Evolutionary conservation across 2,113 vertebrate genomes (phyloP).

Genomic region (Equus quagga): DNA sequence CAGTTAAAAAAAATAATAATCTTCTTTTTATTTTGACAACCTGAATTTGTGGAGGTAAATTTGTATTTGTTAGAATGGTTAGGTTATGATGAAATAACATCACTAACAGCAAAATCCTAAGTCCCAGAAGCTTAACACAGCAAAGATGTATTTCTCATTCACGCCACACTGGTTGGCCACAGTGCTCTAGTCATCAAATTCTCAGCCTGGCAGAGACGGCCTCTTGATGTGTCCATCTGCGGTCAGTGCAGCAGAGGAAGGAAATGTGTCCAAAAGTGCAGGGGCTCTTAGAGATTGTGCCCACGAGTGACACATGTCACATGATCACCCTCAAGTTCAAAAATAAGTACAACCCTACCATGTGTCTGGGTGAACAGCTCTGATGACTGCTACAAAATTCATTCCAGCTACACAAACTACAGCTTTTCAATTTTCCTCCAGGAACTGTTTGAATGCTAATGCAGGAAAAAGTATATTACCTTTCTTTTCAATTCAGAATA

Average conservation of each 20-base stretch:
- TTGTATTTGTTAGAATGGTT: neutral
- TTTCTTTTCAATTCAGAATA: neutral
- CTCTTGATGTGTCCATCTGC: neutral
- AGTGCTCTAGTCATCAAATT: no score
- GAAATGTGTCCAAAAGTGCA: neutral
- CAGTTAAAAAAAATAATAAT: neutral
- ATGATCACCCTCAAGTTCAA: neutral
- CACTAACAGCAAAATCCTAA: neutral
- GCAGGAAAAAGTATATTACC: neutral
- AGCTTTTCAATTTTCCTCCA: neutral
- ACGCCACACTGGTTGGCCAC: neutral
- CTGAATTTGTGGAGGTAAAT: neutral
- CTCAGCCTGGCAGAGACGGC: neutral
- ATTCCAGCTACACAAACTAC: neutral
- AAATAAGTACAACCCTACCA: fast-evolving
- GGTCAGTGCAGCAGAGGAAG: neutral
- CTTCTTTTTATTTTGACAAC: neutral
- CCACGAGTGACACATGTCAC: neutral
- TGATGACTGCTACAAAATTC: neutral
- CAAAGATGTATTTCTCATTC: neutral
- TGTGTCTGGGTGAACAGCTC: neutral
- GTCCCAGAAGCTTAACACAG: neutral
- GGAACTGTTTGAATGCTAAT: neutral
- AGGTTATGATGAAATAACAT: neutral
- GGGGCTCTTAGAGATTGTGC: neutral